Evolutionary conservation across 2,888 invertebrate genomes (phyloP), one percentile per base, ranked within the genome.

Genomic region (Cheilosia pagana): DNA sequence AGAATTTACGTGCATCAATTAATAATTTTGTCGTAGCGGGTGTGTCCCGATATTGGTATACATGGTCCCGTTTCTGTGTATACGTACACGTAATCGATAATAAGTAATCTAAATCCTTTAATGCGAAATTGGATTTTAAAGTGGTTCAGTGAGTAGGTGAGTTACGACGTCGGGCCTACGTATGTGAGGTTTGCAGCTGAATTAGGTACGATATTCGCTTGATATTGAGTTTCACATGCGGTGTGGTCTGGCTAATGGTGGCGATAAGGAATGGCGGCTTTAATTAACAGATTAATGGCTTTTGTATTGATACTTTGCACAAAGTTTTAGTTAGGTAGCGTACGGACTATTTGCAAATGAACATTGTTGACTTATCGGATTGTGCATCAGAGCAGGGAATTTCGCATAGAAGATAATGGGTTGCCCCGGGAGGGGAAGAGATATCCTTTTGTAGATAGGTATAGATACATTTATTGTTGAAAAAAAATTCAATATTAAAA

Each of bases 1-100:
- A 71, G 78, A 65, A 78, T 78, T 71, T 78, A 65, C 63, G 63
- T 62, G 68, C 77, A 62, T 70, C 52, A 77, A 77, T 70, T 77
- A 78, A 71, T 68, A 68, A 70, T 50, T 52, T 62, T 41, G 39
- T 48, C 63, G 57, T 19, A 41, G 48, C 48, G 21, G 52, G 41
- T 65, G 45, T 50, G 45, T 48, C 16, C 16, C 8, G 55, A 12
- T 28, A 28, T n/a, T n/a, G 62, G 60, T 12, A 35, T 4, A 12
- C 35, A 35, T 57, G 31, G 53, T 10, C 31, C 41, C 41, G 43
- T 35, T 48, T 59, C 8, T 28, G 14, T 8, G 65, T 25, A 23
- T 25, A 25, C 2, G 63, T 12, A 1, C 6, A 16, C 14, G 19
- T 67, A 75, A 75, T 75, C 75, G 67, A 75, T 75, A 63, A 41